Percentiles rank a stretch among this genome's conserved stretches.
Evolutionary conservation across 2,113 vertebrate genomes (phyloP).

Genomic region (Chrysemys picta): DNA sequence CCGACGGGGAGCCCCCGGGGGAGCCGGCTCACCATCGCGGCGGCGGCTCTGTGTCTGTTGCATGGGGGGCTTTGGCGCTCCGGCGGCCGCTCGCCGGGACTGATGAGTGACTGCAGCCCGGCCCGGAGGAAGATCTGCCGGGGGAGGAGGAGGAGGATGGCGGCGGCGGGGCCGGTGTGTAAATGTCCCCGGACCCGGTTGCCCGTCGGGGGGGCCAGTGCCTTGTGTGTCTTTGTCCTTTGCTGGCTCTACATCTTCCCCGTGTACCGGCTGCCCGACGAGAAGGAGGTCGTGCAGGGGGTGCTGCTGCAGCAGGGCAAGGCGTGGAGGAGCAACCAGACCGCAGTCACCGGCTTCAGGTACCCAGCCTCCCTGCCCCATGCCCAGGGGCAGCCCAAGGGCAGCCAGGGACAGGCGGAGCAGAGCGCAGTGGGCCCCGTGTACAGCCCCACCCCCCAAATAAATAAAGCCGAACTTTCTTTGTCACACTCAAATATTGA

Average conservation of each 20-base stretch:
- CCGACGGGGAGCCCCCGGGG: not conserved
- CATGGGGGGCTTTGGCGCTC: not conserved
- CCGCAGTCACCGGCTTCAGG: conserved; percentile 88
- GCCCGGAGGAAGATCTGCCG: conserved; percentile 25
- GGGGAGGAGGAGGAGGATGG: conserved; percentile 59
- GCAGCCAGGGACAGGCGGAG: not conserved
- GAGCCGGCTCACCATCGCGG: not conserved
- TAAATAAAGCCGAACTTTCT: not conserved
- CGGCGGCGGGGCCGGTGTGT: conserved; percentile 76
- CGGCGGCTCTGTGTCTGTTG: not conserved
- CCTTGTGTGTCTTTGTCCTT: conserved; percentile 88
- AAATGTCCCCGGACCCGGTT: conserved; percentile 88
- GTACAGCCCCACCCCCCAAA: not conserved
- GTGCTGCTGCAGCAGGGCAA: conserved; percentile 87
- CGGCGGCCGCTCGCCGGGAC: not conserved
- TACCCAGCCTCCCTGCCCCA: conserved; percentile 48
- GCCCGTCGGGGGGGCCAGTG: conserved; percentile 90
- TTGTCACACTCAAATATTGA: not conserved
- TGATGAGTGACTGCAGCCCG: conserved; percentile 4
- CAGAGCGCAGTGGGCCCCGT: not conserved
- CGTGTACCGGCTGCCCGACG: conserved; percentile 86
- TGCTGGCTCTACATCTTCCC: conserved; percentile 96
- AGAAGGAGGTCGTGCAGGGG: conserved; percentile 91
- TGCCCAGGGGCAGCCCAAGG: not conserved
- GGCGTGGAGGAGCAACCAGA: conserved; percentile 89